A percentile compares a stretch with the other conserved stretches of the same genome.
Conservation (phyloP, 2,113 vertebrate species). For the Pterocles gutturalis region DNA sequence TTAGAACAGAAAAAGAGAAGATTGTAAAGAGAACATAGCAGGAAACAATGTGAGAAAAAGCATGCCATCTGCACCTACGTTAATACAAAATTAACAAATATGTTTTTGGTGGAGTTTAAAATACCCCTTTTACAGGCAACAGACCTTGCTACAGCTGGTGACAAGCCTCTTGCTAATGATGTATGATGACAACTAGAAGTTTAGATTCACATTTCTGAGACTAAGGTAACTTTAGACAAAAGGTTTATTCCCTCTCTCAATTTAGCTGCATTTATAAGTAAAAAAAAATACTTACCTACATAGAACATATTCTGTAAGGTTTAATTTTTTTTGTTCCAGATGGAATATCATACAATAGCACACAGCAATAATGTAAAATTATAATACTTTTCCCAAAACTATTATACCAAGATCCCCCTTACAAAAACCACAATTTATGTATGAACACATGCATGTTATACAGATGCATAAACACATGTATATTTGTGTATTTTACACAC, state of each 20-base stretch:
- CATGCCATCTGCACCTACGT: background rate
- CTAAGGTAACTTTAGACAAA: background rate
- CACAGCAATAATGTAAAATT: background rate
- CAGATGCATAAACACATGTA: background rate
- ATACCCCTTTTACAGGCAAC: background rate
- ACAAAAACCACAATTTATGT: accelerated
- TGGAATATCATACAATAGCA: background rate
- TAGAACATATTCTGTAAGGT: background rate
- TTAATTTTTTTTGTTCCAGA: background rate
- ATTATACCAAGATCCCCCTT: background rate
- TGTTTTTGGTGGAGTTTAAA: background rate
- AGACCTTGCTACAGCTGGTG: background rate
- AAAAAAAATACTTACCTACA: background rate
- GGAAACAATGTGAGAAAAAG: background rate
- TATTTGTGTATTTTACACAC: background rate
- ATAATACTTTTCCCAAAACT: background rate
- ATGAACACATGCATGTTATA: background rate
- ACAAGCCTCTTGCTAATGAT: background rate
- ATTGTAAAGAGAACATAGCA: background rate
- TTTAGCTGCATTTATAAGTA: background rate
- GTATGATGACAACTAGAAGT: background rate
- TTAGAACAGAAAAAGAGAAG: background rate
- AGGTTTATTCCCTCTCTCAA: background rate
- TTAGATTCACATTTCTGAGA: background rate
- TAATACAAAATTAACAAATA: background rate